These are phyloP conservation scores for Pagetopsis macropterus DNA, from an alignment of 2,797 vertebrate species.

Conservation along the genomic window DNA sequence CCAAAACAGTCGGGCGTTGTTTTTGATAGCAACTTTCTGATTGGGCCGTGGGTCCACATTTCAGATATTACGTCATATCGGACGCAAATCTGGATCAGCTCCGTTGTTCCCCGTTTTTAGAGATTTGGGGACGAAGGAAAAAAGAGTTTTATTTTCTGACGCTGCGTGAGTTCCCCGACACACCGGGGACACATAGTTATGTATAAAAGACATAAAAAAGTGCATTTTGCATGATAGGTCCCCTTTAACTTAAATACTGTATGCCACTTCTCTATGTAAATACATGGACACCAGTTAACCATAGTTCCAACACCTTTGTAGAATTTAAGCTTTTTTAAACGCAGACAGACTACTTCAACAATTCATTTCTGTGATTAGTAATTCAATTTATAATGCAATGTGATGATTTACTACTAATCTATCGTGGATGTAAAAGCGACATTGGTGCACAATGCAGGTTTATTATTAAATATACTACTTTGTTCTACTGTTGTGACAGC, in stretches of 20 bases:
- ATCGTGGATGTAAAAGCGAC: background rate
- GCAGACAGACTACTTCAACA: background rate
- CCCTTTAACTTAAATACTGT: background rate
- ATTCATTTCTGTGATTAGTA: background rate
- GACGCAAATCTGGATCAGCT: too few species aligned
- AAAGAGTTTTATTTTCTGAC: too few species aligned
- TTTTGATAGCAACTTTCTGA: too few species aligned
- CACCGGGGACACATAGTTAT: too few species aligned
- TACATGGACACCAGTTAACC: constrained; percentile 9
- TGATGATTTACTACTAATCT: constrained; percentile 8
- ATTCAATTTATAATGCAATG: background rate
- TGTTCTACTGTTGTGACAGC: background rate
- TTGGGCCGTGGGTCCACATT: too few species aligned
- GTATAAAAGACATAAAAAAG: too few species aligned
- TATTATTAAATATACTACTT: constrained; percentile 1
- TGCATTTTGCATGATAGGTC: too few species aligned
- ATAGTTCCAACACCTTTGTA: background rate
- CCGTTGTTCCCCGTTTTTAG: too few species aligned
- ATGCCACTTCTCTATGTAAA: background rate
- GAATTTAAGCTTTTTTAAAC: background rate
- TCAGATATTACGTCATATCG: too few species aligned
- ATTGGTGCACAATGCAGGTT: background rate
- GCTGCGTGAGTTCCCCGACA: too few species aligned
- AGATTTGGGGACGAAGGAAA: too few species aligned
- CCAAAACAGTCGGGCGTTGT: too few species aligned